Conservation (phyloP, 2,888 invertebrate species). For the Nudaria mundana region DNA sequence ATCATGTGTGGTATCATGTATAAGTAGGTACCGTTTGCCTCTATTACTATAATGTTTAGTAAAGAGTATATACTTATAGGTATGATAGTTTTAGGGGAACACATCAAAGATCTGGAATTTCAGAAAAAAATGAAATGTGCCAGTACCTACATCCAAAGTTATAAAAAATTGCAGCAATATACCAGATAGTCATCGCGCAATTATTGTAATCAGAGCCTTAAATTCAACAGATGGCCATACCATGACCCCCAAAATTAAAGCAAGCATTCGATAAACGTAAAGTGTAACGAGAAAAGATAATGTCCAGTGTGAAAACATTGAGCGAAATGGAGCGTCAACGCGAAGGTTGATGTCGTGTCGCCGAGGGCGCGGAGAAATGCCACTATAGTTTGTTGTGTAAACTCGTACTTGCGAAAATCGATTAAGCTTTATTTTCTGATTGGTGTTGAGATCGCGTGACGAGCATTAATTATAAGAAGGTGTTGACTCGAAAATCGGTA, state of each 20-base stretch:
- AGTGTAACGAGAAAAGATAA: slow-evolving; percentile 56
- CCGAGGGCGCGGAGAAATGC: slow-evolving; percentile 60
- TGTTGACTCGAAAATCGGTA: slow-evolving; percentile 75
- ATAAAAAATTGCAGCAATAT: slow-evolving; percentile 32
- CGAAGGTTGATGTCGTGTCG: slow-evolving; percentile 55
- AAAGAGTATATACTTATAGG: too few species aligned
- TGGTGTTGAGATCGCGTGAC: slow-evolving; percentile 69
- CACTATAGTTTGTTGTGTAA: slow-evolving; percentile 52
- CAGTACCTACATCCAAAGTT: background rate
- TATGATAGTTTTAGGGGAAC: too few species aligned
- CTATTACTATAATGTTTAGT: too few species aligned
- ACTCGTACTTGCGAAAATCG: slow-evolving; percentile 67
- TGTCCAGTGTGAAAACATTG: slow-evolving; percentile 50
- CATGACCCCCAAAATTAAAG: slow-evolving; percentile 69
- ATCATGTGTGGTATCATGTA: too few species aligned
- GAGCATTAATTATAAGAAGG: slow-evolving; percentile 70
- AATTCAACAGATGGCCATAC: slow-evolving; percentile 61
- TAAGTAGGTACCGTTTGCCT: too few species aligned
- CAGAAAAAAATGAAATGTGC: too few species aligned
- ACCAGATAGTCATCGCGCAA: too few species aligned
- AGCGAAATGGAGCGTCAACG: slow-evolving; percentile 62
- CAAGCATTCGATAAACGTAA: slow-evolving; percentile 62
- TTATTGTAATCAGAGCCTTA: too few species aligned
- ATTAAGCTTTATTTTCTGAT: slow-evolving; percentile 68
- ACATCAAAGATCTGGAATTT: too few species aligned